Base-by-base conservation (phyloP, 1,140 invertebrate species). In the Vanessa atalanta region DNA sequence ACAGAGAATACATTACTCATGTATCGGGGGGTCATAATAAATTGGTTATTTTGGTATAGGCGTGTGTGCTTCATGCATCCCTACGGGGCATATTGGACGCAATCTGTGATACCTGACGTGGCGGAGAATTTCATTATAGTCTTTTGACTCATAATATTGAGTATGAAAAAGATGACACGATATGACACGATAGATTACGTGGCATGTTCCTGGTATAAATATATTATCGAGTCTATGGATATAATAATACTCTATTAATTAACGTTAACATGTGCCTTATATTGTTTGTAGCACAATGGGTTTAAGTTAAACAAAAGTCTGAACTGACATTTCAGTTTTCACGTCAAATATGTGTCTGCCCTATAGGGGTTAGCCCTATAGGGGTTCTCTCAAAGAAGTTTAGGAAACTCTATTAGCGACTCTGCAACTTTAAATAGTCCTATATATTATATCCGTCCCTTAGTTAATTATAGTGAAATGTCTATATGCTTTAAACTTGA, bases 21-120 rank as follows among this genome's bases (percentile, higher is more conserved):
- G 12, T 14, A 20, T n/a, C n/a, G 37, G 55, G 23, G 14, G 66
- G 53, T 60, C 85, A 78, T 47, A 60, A 63, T 63, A 77, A 16
- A 68, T 13, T 85, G 83, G 86, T 77, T 67, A 48, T 73, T 69
- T 51, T 69, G 57, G 60, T 85, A 78, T 80, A 73, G 50, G 65
- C 76, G 75, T 82, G 78, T 79, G 47, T 79, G 77, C 76, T 83
- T 77, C 68, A 73, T 83, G 78, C 81, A 83, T 75, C 82, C 83
- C 86, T 87, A 70, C 79, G 82, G 83, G 87, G 82, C 83, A 85
- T 88, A 89, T 88, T 87, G 86, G 84, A 88, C 80, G 83, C 87
- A 88, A 89, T 88, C 89, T 90, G 81, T 82, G 83, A 88, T 88
- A 88, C 83, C 86, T 90, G 87, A 84, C 83, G 77, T 83, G 83